Conservation (phyloP, 2,888 invertebrate species). For the Seira sanloemensis region DNA sequence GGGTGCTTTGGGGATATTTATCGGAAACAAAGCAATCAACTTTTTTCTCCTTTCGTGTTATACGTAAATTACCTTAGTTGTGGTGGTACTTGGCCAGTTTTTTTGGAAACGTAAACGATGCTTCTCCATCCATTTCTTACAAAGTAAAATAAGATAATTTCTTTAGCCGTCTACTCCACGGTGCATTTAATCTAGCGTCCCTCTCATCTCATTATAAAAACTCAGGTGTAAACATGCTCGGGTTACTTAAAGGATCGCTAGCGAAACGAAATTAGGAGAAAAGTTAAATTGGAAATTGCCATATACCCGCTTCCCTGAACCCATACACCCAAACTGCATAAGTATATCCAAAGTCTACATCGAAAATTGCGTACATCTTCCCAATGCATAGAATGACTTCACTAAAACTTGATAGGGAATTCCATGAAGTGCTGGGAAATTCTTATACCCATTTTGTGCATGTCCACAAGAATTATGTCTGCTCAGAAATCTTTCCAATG, state of each 20-base stretch:
- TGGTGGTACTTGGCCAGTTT: conserved; percentile 10
- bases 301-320: no score
- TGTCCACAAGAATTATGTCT: neutral
- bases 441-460: neutral
- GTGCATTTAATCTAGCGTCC: conserved; percentile 22
- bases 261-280: neutral
- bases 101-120: neutral
- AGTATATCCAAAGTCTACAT: neutral
- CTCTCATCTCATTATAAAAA: neutral
- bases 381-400: neutral
- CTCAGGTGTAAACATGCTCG: neutral
- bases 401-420: neutral
- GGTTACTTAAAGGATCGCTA: no score
- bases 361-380: neutral
- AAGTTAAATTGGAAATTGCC: neutral
- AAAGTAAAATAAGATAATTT: neutral
- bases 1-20: conserved; percentile 54
- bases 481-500: neutral
- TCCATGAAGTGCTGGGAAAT: neutral
- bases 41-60: conserved; percentile 21
- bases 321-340: no score
- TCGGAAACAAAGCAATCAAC: conserved; percentile 54
- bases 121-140: no score
- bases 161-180: neutral
- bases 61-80: conserved; percentile 17